Conservation (phyloP, 2,888 invertebrate genomes). For the Drosophila antonietae region DNA sequence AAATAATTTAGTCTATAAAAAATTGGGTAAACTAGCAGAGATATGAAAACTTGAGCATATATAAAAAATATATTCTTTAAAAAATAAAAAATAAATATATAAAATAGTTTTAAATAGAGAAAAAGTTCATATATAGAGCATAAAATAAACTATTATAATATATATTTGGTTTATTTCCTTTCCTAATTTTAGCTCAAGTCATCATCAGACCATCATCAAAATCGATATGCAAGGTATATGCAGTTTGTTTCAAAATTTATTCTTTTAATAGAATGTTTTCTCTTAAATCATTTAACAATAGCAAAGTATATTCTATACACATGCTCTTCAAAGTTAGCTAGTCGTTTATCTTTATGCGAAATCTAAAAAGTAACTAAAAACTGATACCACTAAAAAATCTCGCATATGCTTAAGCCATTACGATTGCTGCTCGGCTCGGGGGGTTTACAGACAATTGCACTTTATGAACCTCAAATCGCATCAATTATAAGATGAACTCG, state of each 20-base stretch:
- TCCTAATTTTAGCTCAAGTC: too few relatives aligned
- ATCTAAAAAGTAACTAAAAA: background rate
- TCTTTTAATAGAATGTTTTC: too few relatives aligned
- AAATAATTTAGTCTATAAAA: background rate
- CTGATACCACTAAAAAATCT: constrained; percentile 39
- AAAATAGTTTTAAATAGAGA: too few relatives aligned
- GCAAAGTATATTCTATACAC: background rate
- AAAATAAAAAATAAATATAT: too few relatives aligned
- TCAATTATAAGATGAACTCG: constrained; percentile 76
- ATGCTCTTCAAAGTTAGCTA: background rate
- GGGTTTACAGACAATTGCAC: constrained; percentile 72
- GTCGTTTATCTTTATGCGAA: background rate
- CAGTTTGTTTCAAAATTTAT: too few relatives aligned
- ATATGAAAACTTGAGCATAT: background rate
- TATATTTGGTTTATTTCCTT: too few relatives aligned
- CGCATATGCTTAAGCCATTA: constrained; percentile 59
- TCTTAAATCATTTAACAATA: too few relatives aligned
- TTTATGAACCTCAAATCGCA: constrained; percentile 77
- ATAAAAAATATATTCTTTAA: too few relatives aligned
- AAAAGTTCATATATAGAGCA: too few relatives aligned
- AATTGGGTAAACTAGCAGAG: background rate
- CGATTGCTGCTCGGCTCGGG: background rate
- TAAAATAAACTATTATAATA: too few relatives aligned
- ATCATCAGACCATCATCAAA: too few relatives aligned
- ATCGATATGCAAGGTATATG: too few relatives aligned